These are phyloP conservation scores for Episyrphus balteatus DNA, from an alignment of 1,140 invertebrate species.

Conservation along the genomic window DNA sequence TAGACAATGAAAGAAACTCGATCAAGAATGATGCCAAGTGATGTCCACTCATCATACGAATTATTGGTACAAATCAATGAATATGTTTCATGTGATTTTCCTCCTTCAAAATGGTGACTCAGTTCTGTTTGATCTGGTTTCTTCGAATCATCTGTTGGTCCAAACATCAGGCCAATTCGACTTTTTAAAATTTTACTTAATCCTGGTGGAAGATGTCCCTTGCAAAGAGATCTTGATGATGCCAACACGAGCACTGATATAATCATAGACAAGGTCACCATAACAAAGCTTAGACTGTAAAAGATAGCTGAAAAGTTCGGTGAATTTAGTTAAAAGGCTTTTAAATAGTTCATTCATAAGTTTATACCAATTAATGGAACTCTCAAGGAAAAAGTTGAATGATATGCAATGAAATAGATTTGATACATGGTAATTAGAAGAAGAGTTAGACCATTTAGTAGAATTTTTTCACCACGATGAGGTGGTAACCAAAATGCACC, in stretches of 20 bases:
- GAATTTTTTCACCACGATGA: conserved; percentile 46
- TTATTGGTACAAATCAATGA: conserved; percentile 1
- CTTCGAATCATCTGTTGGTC: conserved; percentile 21
- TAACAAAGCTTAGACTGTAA: not conserved
- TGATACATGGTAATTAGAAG: conserved; percentile 45
- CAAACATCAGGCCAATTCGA: conserved; percentile 13
- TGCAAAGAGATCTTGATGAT: not conserved
- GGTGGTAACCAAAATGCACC: conserved; percentile 49
- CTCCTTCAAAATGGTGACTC: not conserved
- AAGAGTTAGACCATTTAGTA: conserved; percentile 41
- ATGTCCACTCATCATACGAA: conserved; percentile 42
- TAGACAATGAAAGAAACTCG: conserved; percentile 44
- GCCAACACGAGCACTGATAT: not conserved
- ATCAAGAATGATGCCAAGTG: conserved; percentile 44
- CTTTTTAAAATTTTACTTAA: not conserved
- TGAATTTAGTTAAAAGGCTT: conserved; percentile 7
- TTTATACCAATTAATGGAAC: conserved; percentile 46
- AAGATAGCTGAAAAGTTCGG: conserved; percentile 12
- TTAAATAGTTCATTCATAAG: not conserved
- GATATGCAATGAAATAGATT: conserved; percentile 44
- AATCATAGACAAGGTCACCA: not conserved
- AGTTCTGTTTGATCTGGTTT: conserved; percentile 17
- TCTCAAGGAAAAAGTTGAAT: conserved; percentile 42
- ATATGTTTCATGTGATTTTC: not conserved
- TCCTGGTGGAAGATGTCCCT: not conserved